These are phyloP conservation scores for Drosophila leonis DNA, from an alignment of 2,888 invertebrate species.

Conservation along the genomic window DNA sequence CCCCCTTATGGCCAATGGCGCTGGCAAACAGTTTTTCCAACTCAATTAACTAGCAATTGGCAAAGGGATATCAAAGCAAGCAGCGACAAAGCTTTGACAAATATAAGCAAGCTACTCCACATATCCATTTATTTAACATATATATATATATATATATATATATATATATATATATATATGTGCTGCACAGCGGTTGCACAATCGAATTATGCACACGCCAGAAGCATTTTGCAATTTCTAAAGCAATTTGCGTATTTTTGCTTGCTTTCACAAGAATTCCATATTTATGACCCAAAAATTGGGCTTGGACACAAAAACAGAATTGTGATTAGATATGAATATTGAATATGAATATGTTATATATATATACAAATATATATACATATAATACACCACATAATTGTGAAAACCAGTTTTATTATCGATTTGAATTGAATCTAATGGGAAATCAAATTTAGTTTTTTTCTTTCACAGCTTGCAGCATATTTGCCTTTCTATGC, in stretches of 20 bases:
- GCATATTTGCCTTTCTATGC: background rate
- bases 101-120: background rate
- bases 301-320: background rate
- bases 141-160: background rate
- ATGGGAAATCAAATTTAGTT: background rate
- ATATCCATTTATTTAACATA: background rate
- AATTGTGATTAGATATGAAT: background rate
- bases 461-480: too few species aligned
- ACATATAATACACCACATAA: background rate
- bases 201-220: conserved; percentile 59
- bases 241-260: conserved; percentile 29
- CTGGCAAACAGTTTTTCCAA: conserved; percentile 53
- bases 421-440: background rate
- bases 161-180: background rate
- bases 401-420: too few species aligned
- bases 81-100: background rate
- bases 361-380: background rate
- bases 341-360: conserved; percentile 3
- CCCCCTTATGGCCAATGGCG: conserved; percentile 15
- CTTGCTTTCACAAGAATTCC: conserved; percentile 3
- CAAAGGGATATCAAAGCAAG: conserved; percentile 35
- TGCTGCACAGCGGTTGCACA: conserved; percentile 15
- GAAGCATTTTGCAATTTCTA: conserved; percentile 44
- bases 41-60: conserved; percentile 54
- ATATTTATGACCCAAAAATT: conserved; percentile 2